These are phyloP conservation scores for Archegozetes longisetosus DNA, from an alignment of 1,140 invertebrate species.

Conservation along the genomic window DNA sequence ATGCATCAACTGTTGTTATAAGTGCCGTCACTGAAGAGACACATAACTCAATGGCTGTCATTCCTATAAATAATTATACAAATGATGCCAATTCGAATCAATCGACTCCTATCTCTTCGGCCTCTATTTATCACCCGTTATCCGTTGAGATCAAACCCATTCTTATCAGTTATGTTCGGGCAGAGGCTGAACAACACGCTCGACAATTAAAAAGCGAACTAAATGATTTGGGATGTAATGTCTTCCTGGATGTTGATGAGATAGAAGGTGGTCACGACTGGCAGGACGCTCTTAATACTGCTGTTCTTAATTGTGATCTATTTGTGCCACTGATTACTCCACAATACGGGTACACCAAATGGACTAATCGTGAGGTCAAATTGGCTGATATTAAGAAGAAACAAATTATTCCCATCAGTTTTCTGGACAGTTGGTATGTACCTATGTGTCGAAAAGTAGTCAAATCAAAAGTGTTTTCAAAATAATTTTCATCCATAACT, in stretches of 20 bases:
- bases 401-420: constrained; percentile 32
- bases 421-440: constrained; percentile 30
- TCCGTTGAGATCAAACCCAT: constrained; percentile 25
- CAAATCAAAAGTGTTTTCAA: too few species aligned
- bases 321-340: constrained; percentile 33
- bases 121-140: neutral
- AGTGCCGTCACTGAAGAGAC: constrained; percentile 6
- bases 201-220: constrained; percentile 29
- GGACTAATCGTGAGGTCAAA: constrained; percentile 36
- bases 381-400: constrained; percentile 33
- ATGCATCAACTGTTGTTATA: constrained; percentile 4
- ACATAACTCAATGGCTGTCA: constrained; percentile 20
- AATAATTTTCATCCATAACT: too few species aligned
- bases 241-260: constrained; percentile 34
- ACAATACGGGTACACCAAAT: constrained; percentile 32
- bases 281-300: constrained; percentile 34
- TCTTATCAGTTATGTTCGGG: constrained; percentile 32
- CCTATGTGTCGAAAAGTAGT: too few species aligned
- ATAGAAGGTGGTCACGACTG: constrained; percentile 32
- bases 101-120: constrained; percentile 3
- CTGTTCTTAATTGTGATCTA: constrained; percentile 31
- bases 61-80: too few species aligned
- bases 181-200: constrained; percentile 31
- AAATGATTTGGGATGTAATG: constrained; percentile 26
- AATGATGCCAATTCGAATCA: neutral